Base-by-base conservation (phyloP, 2,888 invertebrate genomes). In the Hybos culiciformis region DNA sequence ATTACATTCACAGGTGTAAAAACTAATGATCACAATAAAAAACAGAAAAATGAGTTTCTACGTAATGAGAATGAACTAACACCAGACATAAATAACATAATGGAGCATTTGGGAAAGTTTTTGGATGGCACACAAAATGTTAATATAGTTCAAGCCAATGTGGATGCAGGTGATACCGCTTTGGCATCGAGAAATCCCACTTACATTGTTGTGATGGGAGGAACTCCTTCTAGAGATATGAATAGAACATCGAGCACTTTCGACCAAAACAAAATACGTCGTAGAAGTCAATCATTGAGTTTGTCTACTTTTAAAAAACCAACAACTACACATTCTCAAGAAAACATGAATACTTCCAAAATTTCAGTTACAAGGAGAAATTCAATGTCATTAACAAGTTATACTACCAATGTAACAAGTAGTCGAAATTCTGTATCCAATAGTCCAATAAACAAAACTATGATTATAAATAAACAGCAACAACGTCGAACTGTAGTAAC, bases 71-170 rank as follows among this genome's bases (percentile, higher is more conserved):
- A 29, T 5, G n/a, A 29, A 29, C 12, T 29, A 5, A 5, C 12
- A 8, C 29, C 29, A 29, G 29, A 29, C 12, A 5, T 29, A 12
- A n/a, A 19, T 9, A 23, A 56, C 23, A 53, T 59, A 33, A 47
- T 57, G 14, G 54, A 57, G 33, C 56, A 58, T 47, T 46, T 59
- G 19, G 51, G 55, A 12, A 53, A 53, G 36, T 36, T 58, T 0
- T 41, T 58, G 12, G 53, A 50, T 5, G 51, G 40, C 19, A 36
- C 36, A 18, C 46, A 48, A 19, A 47, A 47, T 29, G 29, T 51
- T 0, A 52, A 52, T 33, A 50, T 52, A 1, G 45, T 51, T 15
- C 50, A 51, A 37, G 42, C 53, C 1, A 50, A 47, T 33, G n/a
- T 48, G 3, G 17, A 21, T 29, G n/a, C 12, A 29, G n/a, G n/a